Percentiles rank a stretch among this genome's conserved stretches.
phyloP scores from a whole-genome alignment of 2,797 vertebrate genomes.

The Triplophysa yarkandensis region DNA sequence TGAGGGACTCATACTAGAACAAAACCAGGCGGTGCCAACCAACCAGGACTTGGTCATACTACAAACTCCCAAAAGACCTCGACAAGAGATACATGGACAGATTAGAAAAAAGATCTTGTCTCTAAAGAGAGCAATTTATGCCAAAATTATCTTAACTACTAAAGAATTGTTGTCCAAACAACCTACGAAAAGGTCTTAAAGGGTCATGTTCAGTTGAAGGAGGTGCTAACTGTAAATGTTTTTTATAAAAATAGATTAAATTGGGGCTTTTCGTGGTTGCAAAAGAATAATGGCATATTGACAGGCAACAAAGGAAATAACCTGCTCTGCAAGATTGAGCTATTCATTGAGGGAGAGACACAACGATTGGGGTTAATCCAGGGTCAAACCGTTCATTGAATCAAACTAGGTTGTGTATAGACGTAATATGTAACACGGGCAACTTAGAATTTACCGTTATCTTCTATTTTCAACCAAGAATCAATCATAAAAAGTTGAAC shows the following conservation, averaged over 20 bases:
- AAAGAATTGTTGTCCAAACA: slow-evolving; percentile 1
- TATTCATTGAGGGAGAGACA: slow-evolving; percentile 54
- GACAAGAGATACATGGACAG: background rate
- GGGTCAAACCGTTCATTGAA: slow-evolving; percentile 17
- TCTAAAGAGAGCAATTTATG: background rate
- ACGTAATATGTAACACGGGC: background rate
- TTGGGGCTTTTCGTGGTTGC: slow-evolving; percentile 18
- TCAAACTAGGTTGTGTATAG: background rate
- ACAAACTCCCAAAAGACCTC: slow-evolving; percentile 1
- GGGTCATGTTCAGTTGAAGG: background rate
- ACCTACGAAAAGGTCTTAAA: background rate
- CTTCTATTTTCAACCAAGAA: background rate
- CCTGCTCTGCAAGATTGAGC: slow-evolving; percentile 53
- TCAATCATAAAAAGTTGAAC: background rate
- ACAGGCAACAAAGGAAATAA: slow-evolving; percentile 55
- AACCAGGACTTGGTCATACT: background rate
- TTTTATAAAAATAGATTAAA: slow-evolving; percentile 48
- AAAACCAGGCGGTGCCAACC: background rate
- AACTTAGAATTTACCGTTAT: background rate
- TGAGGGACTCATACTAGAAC: slow-evolving; percentile 61
- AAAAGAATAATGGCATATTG: slow-evolving; percentile 29
- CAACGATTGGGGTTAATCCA: slow-evolving; percentile 18
- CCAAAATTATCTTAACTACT: slow-evolving; percentile 22
- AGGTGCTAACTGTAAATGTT: slow-evolving; percentile 49
- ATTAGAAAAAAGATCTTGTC: background rate